These are phyloP conservation scores for Daphoenositta chrysoptera DNA, from an alignment of 2,113 vertebrate genomes.

Conservation along the genomic window DNA sequence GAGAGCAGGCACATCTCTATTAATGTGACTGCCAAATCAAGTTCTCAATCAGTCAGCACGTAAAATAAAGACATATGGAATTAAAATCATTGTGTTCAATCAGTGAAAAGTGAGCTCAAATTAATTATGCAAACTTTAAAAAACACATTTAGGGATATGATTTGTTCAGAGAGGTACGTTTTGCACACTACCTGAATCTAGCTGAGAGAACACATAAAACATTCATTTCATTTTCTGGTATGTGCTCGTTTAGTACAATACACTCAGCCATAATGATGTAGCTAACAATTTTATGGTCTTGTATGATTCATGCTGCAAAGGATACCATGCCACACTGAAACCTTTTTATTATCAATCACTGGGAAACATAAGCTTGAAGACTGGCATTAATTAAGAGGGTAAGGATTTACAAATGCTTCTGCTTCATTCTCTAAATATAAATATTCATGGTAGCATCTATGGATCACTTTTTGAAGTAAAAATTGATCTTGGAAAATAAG, in stretches of 20 bases:
- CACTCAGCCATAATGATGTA: conserved; percentile 54
- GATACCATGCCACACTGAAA: conserved; percentile 46
- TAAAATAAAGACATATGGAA: neutral
- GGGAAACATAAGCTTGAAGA: conserved; percentile 49
- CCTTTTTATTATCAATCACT: conserved; percentile 69
- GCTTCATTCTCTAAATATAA: conserved; percentile 57
- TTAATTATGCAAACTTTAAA: conserved; percentile 52
- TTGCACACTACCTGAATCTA: conserved; percentile 42
- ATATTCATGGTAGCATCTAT: conserved; percentile 54
- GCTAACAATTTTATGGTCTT: conserved; percentile 59
- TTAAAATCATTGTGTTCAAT: conserved; percentile 22
- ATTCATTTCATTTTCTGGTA: conserved; percentile 43
- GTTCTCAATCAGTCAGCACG: neutral
- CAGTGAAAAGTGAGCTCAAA: neutral
- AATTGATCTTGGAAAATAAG: conserved; percentile 48
- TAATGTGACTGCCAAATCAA: neutral
- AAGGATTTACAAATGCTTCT: conserved; percentile 59
- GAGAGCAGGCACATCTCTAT: neutral
- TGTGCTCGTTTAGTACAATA: conserved; percentile 45
- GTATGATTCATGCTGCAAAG: conserved; percentile 63
- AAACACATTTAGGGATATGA: conserved; percentile 4
- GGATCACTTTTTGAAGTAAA: conserved; percentile 42
- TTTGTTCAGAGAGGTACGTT: neutral
- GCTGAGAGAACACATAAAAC: conserved; percentile 46
- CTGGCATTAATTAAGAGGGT: conserved; percentile 57